These are phyloP conservation scores for Meliscaeva auricollis DNA, from an alignment of 2,888 invertebrate species.

Conservation along the genomic window DNA sequence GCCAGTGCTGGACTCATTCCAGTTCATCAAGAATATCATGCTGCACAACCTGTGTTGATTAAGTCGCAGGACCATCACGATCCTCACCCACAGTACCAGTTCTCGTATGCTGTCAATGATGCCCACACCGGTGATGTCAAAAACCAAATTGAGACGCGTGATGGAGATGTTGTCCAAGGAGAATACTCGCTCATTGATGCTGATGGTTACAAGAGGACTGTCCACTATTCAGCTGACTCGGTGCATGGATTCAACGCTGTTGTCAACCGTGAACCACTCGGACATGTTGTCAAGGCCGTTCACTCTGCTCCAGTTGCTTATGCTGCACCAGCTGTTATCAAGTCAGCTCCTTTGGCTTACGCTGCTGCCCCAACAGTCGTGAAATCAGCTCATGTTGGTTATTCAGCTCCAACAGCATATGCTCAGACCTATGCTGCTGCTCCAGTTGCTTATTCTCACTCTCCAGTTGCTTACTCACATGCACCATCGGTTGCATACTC, in stretches of 20 bases:
- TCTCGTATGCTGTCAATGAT: slow-evolving; percentile 82
- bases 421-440: slow-evolving; percentile 37
- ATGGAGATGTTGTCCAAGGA: slow-evolving; percentile 83
- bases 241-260: slow-evolving; percentile 84
- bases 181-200: slow-evolving; percentile 83
- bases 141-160: slow-evolving; percentile 83
- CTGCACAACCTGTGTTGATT: slow-evolving; percentile 52
- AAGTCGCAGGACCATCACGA: slow-evolving; percentile 54
- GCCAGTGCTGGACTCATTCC: slow-evolving; percentile 77
- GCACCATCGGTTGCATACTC: slow-evolving; percentile 21
- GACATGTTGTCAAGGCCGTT: slow-evolving; percentile 36
- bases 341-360: slow-evolving; percentile 27
- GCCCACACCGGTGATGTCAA: slow-evolving; percentile 83
- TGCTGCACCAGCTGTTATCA: slow-evolving; percentile 40
- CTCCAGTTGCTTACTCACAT: slow-evolving; percentile 21
- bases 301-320: slow-evolving; percentile 51
- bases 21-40: slow-evolving; percentile 73
- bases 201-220: slow-evolving; percentile 79
- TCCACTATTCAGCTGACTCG: slow-evolving; percentile 83
- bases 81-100: slow-evolving; percentile 77
- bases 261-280: slow-evolving; percentile 82
- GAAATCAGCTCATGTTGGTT: slow-evolving; percentile 13
- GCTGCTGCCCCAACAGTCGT: slow-evolving; percentile 30
- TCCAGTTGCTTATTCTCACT: slow-evolving; percentile 42
- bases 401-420: slow-evolving; percentile 42